phyloP scores from a whole-genome alignment of 2,888 invertebrate genomes.

The Acrobasis repandana region DNA sequence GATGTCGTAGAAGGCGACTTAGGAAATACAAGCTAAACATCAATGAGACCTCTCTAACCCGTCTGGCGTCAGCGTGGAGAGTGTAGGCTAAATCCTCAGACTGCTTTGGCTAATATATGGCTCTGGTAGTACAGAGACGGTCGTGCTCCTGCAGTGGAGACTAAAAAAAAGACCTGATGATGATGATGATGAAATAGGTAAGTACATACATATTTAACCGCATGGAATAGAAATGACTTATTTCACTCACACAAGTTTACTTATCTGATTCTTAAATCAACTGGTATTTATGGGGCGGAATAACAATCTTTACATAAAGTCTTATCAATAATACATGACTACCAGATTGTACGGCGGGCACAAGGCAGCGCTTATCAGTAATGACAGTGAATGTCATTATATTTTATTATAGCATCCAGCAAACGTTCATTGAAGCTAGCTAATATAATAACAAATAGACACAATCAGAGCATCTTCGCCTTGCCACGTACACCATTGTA shows the following conservation, averaged over 20 bases:
- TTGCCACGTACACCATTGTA: conserved; percentile 4
- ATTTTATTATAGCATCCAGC: conserved; percentile 35
- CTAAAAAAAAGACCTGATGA: too few relatives aligned
- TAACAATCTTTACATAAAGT: conserved; percentile 41
- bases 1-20: too few relatives aligned
- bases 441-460: conserved; percentile 28
- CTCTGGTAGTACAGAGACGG: too few relatives aligned
- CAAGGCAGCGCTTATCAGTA: conserved; percentile 43
- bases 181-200: too few relatives aligned
- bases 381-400: conserved; percentile 45
- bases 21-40: too few relatives aligned
- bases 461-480: conserved; percentile 26
- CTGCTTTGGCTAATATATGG: too few relatives aligned
- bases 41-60: too few relatives aligned
- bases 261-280: conserved; percentile 14
- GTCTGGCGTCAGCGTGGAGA: too few relatives aligned
- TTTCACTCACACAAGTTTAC: neutral
- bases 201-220: too few relatives aligned
- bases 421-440: conserved; percentile 33
- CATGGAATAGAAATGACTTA: neutral
- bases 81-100: too few relatives aligned
- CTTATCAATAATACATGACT: conserved; percentile 51
- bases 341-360: conserved; percentile 40
- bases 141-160: too few relatives aligned
- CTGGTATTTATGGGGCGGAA: conserved; percentile 24